Conservation (phyloP, 2,113 vertebrate genomes). For the Osmerus mordax region DNA sequence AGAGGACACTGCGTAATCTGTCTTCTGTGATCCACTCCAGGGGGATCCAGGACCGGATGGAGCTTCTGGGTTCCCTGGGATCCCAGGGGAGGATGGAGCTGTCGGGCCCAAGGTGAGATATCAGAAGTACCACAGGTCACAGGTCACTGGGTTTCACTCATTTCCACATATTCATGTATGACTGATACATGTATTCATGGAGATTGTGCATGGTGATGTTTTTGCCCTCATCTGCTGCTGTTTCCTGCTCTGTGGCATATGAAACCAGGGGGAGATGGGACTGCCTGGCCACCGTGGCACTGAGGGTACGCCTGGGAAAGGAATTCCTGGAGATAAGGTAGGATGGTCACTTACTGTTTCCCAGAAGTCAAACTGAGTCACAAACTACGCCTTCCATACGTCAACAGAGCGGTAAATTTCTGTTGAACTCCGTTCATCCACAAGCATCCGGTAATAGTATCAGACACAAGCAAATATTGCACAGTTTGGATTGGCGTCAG, state of each 20-base stretch:
- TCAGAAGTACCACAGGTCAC: background rate
- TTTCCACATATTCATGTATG: background rate
- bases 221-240: background rate
- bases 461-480: no score
- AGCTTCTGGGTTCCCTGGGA: slow-evolving; percentile 65
- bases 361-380: background rate
- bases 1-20: background rate
- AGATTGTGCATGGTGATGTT: background rate
- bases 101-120: slow-evolving; percentile 66
- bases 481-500: no score
- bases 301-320: slow-evolving; percentile 64
- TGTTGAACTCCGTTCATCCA: no score
- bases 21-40: slow-evolving; percentile 39
- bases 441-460: no score
- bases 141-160: background rate
- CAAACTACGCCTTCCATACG: background rate
- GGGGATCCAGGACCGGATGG: slow-evolving; percentile 65
- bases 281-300: slow-evolving; percentile 54
- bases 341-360: background rate
- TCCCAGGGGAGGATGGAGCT: slow-evolving; percentile 72
- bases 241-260: background rate
- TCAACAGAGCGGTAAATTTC: no score
- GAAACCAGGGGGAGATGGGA: slow-evolving; percentile 68
- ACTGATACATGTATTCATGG: background rate
- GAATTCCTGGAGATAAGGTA: slow-evolving; percentile 72